These are phyloP conservation scores for Melipona quadrifasciata DNA, from an alignment of 1,140 invertebrate genomes.

Conservation along the genomic window DNA sequence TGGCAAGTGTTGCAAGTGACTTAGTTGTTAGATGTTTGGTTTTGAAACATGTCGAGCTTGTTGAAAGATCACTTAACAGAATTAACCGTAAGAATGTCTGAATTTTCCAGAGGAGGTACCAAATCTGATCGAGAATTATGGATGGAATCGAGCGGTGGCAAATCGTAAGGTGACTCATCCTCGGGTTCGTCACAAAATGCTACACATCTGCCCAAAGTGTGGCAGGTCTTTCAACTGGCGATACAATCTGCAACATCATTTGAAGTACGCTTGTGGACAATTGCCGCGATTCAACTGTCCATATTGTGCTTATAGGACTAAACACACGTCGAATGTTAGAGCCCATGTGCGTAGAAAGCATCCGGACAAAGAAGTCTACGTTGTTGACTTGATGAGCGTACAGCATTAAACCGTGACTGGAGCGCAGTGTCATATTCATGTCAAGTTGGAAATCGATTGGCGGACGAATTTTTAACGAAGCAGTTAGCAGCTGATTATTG, in stretches of 20 bases:
- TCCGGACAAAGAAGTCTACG: slow-evolving; percentile 62
- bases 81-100: slow-evolving; percentile 47
- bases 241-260: slow-evolving; percentile 83
- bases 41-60: neutral
- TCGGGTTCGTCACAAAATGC: neutral
- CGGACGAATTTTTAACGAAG: neutral
- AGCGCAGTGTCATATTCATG: neutral
- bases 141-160: slow-evolving; percentile 1
- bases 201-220: slow-evolving; percentile 81
- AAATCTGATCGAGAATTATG: neutral
- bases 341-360: slow-evolving; percentile 76
- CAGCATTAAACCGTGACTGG: neutral
- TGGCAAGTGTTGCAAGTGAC: neutral
- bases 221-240: slow-evolving; percentile 81
- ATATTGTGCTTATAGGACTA: slow-evolving; percentile 82
- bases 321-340: slow-evolving; percentile 77
- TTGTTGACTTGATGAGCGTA: slow-evolving; percentile 55
- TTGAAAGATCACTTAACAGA: neutral
- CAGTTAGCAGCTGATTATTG: slow-evolving; percentile 65
- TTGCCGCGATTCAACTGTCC: slow-evolving; percentile 83
- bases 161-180: slow-evolving; percentile 3
- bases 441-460: neutral
- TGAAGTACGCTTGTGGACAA: slow-evolving; percentile 85
- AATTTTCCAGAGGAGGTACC: slow-evolving; percentile 55
- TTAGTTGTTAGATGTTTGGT: neutral